A percentile compares a stretch with the other conserved stretches of the same genome.
phyloP scores from a whole-genome alignment of 1,140 invertebrate genomes.

The Eriosoma lanigerum region DNA sequence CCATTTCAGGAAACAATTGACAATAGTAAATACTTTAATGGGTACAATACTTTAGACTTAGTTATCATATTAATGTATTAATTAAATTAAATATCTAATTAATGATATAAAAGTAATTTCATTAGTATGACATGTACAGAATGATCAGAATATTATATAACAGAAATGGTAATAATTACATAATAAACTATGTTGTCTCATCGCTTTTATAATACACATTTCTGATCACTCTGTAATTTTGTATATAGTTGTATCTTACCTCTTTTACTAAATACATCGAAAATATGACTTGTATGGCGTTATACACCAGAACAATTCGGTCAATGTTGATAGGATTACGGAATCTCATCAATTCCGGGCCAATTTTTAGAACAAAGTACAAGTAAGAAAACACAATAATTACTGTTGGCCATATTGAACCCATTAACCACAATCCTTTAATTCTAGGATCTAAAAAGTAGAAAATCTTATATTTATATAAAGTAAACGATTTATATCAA shows the following conservation, averaged over 20 bases:
- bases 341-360: constrained; percentile 67
- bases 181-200: too few relatives aligned
- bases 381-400: constrained; percentile 68
- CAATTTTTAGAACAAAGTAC: constrained; percentile 70
- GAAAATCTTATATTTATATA: neutral
- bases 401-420: constrained; percentile 63
- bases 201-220: too few relatives aligned
- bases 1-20: too few relatives aligned
- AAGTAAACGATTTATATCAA: neutral
- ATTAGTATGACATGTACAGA: too few relatives aligned
- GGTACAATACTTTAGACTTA: too few relatives aligned
- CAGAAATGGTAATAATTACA: too few relatives aligned
- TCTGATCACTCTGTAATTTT: too few relatives aligned
- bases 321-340: constrained; percentile 61
- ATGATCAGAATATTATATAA: too few relatives aligned
- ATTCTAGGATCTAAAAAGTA: constrained; percentile 65
- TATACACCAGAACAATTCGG: constrained; percentile 62
- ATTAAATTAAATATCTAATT: too few relatives aligned
- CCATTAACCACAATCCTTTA: constrained; percentile 66
- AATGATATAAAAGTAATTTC: too few relatives aligned
- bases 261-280: constrained; percentile 54
- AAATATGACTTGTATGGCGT: constrained; percentile 62
- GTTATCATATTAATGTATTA: too few relatives aligned
- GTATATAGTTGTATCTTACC: constrained; percentile 33
- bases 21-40: too few relatives aligned